Evolutionary conservation across 2,797 vertebrate species (phyloP).

Genomic region (Sitta carolinensis): DNA sequence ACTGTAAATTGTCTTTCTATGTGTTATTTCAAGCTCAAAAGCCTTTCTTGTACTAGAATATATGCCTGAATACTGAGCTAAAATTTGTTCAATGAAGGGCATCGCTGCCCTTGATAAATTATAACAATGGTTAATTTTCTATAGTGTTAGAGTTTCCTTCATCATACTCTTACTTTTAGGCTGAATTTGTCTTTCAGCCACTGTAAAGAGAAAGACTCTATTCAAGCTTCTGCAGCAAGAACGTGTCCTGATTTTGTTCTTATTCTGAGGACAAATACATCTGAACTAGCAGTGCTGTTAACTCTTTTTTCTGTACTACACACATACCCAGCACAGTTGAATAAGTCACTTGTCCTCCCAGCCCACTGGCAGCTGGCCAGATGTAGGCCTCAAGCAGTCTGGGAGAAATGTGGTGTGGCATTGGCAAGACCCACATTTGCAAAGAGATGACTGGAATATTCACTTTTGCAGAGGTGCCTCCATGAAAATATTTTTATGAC

Average conservation of each 20-base stretch:
- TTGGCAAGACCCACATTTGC: neutral
- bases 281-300: neutral
- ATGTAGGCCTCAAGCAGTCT: neutral
- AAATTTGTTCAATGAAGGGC: neutral
- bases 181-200: conserved; percentile 22
- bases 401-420: neutral
- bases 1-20: neutral
- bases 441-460: neutral
- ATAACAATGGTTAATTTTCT: conserved; percentile 11
- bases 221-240: neutral
- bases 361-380: neutral
- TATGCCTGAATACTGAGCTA: neutral
- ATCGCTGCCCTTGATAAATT: neutral
- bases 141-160: neutral
- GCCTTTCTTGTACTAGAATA: neutral
- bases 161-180: neutral
- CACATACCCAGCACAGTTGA: neutral
- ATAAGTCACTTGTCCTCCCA: neutral
- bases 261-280: neutral
- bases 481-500: neutral
- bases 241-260: neutral
- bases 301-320: neutral
- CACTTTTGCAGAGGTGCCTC: neutral
- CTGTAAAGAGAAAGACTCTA: neutral
- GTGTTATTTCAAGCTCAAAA: neutral